Evolutionary conservation across 2,888 invertebrate species (phyloP).

Genomic region (Hirtodrosophila duncani): DNA sequence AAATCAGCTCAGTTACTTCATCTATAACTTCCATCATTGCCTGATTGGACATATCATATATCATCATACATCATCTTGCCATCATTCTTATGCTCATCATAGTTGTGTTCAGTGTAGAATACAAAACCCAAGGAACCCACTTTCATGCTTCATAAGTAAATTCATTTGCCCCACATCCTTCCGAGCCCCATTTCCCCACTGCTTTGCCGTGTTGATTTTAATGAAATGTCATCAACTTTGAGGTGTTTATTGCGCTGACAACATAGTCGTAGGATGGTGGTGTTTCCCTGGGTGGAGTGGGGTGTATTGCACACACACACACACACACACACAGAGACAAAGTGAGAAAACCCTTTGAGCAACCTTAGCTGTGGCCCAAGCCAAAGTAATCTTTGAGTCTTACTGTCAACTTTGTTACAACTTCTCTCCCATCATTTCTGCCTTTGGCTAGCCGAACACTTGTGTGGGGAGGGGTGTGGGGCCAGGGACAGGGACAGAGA

Average conservation of each 20-base stretch:
- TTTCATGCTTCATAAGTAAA: slow-evolving; percentile 71
- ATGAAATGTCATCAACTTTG: slow-evolving; percentile 76
- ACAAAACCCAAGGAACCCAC: slow-evolving; percentile 50
- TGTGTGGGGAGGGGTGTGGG: not conserved
- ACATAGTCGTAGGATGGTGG: slow-evolving; percentile 9
- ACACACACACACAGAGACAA: slow-evolving; percentile 3
- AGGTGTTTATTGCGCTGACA: slow-evolving; percentile 74
- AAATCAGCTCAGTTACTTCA: too few species aligned
- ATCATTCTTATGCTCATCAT: too few species aligned
- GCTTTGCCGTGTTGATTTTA: slow-evolving; percentile 61
- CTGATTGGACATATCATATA: not conserved
- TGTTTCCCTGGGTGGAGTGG: not conserved
- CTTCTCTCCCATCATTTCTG: slow-evolving; percentile 5
- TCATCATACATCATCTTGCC: too few species aligned
- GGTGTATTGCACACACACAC: not conserved
- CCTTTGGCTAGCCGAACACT: not conserved
- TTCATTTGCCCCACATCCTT: slow-evolving; percentile 50
- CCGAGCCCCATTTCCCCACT: slow-evolving; percentile 1
- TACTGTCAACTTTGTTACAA: slow-evolving; percentile 37
- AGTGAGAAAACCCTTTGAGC: slow-evolving; percentile 56
- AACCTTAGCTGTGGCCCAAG: slow-evolving; percentile 17
- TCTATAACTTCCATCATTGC: too few species aligned
- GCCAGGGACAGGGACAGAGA: slow-evolving; percentile 13
- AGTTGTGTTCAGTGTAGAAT: too few species aligned
- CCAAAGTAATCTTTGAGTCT: slow-evolving; percentile 62